Base-by-base conservation (phyloP, 2,113 vertebrate genomes). In the Hystrix brachyura region DNA sequence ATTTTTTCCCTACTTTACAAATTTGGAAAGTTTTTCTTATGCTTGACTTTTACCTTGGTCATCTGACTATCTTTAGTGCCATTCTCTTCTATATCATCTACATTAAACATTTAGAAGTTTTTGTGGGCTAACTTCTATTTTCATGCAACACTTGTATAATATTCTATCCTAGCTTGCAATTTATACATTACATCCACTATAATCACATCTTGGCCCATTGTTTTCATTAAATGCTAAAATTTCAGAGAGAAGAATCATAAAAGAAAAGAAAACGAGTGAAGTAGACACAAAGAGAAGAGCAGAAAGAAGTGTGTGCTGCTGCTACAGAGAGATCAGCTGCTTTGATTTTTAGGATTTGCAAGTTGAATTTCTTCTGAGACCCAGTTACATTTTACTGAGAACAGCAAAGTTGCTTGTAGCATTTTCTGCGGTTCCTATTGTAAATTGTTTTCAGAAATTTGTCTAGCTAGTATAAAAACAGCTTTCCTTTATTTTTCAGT, bases 161-260 rank as follows among this genome's bases (percentile, higher is more conserved):
- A 48, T 80, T 79, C 87, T 71, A 72, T 94, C 27, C 90, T 76
- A 89, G 13, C 62, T 87, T 86, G 25, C 27, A 89, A 82, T 71
- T 57, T 92, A 85, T 34, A 51, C 25, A 32, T 53, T 86, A 17
- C 25, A 46, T 48, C 32, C 51, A 71, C 23, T 32, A 32, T 83
- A 65, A 65, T 90, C 51, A 57, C 8, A 43, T 87, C 18, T 71
- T 17, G 67, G 71, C 23, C 32, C 21, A 80, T 65, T 93, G 25
- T 91, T 74, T 71, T 79, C 43, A 57, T 18, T 59, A 46, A n/a
- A 74, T 32, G 7, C 29, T 82, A 34, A 59, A 53, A 4, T 87
- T 92, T 94, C 64, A 67, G 18, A 80, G 3, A 72, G 18, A 17
- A 79, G 38, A 60, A 18, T 74, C 32, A 85, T 29, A 18, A 81